Conservation (phyloP, 2,797 vertebrate genomes). For the Cyclopterus lumpus region DNA sequence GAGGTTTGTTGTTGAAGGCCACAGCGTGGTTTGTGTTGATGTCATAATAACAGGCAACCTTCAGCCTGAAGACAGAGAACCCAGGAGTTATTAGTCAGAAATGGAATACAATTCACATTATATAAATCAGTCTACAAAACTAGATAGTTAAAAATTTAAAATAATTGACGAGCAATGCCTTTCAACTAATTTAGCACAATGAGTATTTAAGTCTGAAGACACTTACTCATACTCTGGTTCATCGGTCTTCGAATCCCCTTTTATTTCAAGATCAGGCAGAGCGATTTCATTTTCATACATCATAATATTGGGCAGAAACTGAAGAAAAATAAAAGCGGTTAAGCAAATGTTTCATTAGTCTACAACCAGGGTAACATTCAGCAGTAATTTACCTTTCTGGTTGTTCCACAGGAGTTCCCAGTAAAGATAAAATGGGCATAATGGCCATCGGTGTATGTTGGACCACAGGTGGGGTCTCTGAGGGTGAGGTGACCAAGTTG, state of each 20-base stretch:
- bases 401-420: constrained; percentile 78
- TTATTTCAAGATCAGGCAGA: constrained; percentile 46
- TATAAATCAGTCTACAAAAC: too few relatives aligned
- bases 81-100: background rate
- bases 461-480: constrained; percentile 78
- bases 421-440: constrained; percentile 76
- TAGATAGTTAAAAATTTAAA: too few relatives aligned
- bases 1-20: constrained; percentile 52
- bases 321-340: background rate
- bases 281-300: constrained; percentile 81
- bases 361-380: background rate
- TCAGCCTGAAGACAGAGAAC: constrained; percentile 52
- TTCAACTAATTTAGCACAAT: background rate
- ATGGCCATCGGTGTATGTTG: constrained; percentile 64
- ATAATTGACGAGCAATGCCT: too few relatives aligned
- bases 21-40: constrained; percentile 57
- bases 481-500: constrained; percentile 76
- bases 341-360: background rate
- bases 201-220: background rate
- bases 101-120: background rate
- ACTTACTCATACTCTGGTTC: constrained; percentile 68
- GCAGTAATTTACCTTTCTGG: constrained; percentile 62
- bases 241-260: fast-evolving
- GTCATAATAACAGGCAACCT: constrained; percentile 72
- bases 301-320: constrained; percentile 77